Conservation (phyloP, 2,797 vertebrate species). For the Acanthurus tractus region DNA sequence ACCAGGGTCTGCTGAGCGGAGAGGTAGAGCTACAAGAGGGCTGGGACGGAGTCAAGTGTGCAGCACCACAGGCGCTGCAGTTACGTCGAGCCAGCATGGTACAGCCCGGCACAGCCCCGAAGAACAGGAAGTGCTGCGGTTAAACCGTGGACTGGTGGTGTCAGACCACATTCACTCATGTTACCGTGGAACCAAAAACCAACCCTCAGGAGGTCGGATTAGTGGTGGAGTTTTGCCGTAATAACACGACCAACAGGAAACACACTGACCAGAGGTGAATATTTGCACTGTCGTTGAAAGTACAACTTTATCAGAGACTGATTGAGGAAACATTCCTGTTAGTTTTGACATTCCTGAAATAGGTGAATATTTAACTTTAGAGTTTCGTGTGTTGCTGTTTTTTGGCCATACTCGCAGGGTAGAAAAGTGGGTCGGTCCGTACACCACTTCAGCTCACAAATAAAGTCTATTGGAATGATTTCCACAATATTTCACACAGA, state of each 20-base stretch:
- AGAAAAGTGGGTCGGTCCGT: not conserved
- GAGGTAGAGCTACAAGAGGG: constrained; percentile 80
- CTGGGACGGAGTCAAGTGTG: constrained; percentile 88
- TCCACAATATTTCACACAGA: constrained; percentile 2
- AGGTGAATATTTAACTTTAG: not conserved
- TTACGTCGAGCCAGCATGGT: constrained; percentile 48
- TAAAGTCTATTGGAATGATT: not conserved
- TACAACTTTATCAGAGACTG: not conserved
- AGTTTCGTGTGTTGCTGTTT: not conserved
- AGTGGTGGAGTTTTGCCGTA: not conserved
- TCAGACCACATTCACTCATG: not conserved
- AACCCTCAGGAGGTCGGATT: not conserved
- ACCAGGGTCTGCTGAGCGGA: constrained; percentile 83
- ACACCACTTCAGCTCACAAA: not conserved
- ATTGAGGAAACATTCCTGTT: not conserved
- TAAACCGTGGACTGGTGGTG: constrained; percentile 44
- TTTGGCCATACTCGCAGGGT: not conserved
- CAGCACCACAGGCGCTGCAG: constrained; percentile 62
- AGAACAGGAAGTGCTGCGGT: constrained; percentile 74
- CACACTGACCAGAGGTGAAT: not conserved
- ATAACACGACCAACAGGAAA: constrained; percentile 9
- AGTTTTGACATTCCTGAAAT: not conserved
- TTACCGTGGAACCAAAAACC: constrained; percentile 1
- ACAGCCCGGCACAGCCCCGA: constrained; percentile 1
- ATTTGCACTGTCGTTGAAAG: constrained; percentile 14